phyloP scores from a whole-genome alignment of 2,113 vertebrate species.

The Shinisaurus crocodilurus region DNA sequence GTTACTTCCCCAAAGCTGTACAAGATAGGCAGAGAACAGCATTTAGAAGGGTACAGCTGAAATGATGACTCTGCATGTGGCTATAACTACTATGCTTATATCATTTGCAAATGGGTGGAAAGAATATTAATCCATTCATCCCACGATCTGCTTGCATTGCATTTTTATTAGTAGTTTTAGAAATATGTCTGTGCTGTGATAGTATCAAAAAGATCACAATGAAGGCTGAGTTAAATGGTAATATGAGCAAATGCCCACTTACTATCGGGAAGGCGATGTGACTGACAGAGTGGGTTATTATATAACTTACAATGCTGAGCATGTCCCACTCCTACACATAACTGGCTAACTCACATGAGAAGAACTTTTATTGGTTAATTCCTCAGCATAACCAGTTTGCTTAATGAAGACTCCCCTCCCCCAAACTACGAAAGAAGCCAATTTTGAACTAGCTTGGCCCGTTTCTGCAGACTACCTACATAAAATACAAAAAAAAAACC shows the following conservation, averaged over 20 bases:
- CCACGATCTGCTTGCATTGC: constrained; percentile 48
- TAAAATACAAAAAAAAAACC: constrained; percentile 24
- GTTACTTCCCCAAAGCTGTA: background rate
- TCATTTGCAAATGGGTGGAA: background rate
- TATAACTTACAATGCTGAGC: background rate
- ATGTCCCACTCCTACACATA: constrained; percentile 21
- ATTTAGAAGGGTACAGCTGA: background rate
- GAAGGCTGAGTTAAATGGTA: constrained; percentile 58
- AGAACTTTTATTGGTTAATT: background rate
- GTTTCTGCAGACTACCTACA: constrained; percentile 50
- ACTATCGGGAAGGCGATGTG: constrained; percentile 25
- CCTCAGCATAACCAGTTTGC: constrained; percentile 1
- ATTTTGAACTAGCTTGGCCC: constrained; percentile 56
- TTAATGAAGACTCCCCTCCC: constrained; percentile 23
- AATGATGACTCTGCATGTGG: constrained; percentile 19
- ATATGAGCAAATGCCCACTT: background rate
- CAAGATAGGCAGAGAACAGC: background rate
- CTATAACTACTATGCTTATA: background rate
- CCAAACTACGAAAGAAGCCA: constrained; percentile 40
- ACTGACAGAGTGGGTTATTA: background rate
- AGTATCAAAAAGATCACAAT: constrained; percentile 52
- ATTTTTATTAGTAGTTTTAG: constrained; percentile 64
- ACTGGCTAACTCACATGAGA: background rate
- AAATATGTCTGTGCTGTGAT: constrained; percentile 12
- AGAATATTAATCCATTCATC: constrained; percentile 53